Evolutionary conservation across 1,140 invertebrate genomes (phyloP).

Genomic region (silkworm (Bombyx mori)): ASM3026992v2 NC_085111.1:15311001-15311500

Average conservation of each 20-base stretch:
- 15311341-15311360: conserved; percentile 27
- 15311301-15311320: conserved; percentile 40
- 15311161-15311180: conserved; percentile 12
- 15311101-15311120: too few relatives aligned
- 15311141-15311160: conserved; percentile 59
- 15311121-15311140: conserved; percentile 39
- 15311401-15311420: conserved; percentile 59
- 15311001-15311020: too few relatives aligned
- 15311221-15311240: conserved; percentile 32
- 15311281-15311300: conserved; percentile 21
- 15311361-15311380: conserved; percentile 15
- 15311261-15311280: conserved; percentile 12
- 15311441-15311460: conserved; percentile 28
- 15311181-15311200: conserved; percentile 8
- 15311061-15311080: too few relatives aligned
- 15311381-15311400: conserved; percentile 34
- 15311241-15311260: conserved; percentile 29
- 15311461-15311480: conserved; percentile 11
- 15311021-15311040: too few relatives aligned
- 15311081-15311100: too few relatives aligned
- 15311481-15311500: conserved; percentile 17
- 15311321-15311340: conserved; percentile 39
- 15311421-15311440: conserved; percentile 29
- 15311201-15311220: conserved; percentile 45
- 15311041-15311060: too few relatives aligned